phyloP scores from a whole-genome alignment of 2,113 vertebrate genomes.

The Philantomba maxwellii region DNA sequence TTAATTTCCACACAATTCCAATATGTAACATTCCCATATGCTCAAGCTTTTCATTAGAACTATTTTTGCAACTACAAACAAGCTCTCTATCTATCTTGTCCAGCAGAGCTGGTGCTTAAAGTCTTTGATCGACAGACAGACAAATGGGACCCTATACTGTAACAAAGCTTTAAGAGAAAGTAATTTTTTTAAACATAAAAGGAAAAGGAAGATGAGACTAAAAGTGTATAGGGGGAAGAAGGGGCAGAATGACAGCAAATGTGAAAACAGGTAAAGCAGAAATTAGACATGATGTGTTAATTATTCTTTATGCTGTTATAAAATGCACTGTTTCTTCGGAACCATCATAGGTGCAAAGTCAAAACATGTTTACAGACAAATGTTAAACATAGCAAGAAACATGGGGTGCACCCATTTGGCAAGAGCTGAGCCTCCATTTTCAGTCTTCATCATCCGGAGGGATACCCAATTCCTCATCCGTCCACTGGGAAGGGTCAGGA shows the following conservation, averaged over 20 bases:
- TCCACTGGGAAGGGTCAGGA: constrained; percentile 91
- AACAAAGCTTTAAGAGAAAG: not conserved
- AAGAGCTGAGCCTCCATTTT: not conserved
- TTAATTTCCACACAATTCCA: not conserved
- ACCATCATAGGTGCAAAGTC: not conserved
- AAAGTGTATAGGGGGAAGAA: not conserved
- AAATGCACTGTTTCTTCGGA: not conserved
- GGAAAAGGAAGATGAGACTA: not conserved
- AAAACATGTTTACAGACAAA: not conserved
- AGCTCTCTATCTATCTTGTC: not conserved
- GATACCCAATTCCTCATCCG: constrained; percentile 93
- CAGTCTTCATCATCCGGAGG: constrained; percentile 88
- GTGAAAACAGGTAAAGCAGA: not conserved
- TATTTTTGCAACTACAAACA: not conserved
- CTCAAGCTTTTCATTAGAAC: not conserved
- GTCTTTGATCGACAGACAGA: not conserved
- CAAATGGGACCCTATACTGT: not conserved
- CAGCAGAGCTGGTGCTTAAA: not conserved
- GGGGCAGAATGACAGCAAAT: not conserved
- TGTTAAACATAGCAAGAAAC: not conserved
- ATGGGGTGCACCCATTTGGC: not conserved
- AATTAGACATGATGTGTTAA: not conserved
- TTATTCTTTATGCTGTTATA: not conserved
- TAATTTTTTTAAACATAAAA: not conserved
- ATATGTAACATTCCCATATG: not conserved